Evolutionary conservation across 2,113 vertebrate genomes (phyloP), one percentile per base, ranked within the genome.

Genomic region (Phalacrocorax carbo): DNA sequence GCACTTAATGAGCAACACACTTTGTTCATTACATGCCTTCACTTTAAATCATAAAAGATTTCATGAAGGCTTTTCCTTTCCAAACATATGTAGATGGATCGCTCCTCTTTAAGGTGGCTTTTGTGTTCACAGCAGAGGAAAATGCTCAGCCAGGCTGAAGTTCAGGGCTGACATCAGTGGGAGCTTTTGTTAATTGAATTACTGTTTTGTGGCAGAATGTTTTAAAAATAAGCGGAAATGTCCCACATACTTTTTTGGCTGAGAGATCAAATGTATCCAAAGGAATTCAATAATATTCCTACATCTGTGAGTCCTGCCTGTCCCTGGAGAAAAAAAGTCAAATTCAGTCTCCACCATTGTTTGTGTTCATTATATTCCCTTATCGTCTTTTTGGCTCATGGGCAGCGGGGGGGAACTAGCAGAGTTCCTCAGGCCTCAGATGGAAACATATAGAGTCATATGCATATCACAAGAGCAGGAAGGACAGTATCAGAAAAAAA

Each of bases 261-360:
- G 82, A 82, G 90, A 97, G 95, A 97, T 97, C 95, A 96, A 97
- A 97, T 97, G 94, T 97, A 96, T 96, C 95, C 91, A 79, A 95
- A 97, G 93, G 97, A 97, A 97, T 97, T 97, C 94, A 97, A 97
- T 95, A 97, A 97, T 97, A 97, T 95, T 97, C 90, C 95, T 95
- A 95, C 97, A 97, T 97, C 97, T 97, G 97, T 97, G 97, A 93
- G 95, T 91, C 90, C 83, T 96, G 96, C 46, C 79, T 86, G 73
- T 95, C 95, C 92, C 94, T 57, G 60, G 95, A 90, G 96, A 71
- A 94, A 85, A 87, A 80, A 86, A 90, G 82, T 93, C 76, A 96
- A 94, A 93, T 88, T 88, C 96, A 93, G 60, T 81, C 92, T 94
- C 76, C 79, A 82, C 95, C 70, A 92, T 96, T 91, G 96, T 97